Conservation (phyloP, 53 echinoderm and acorn worm genomes). For the Hippasteria phrygiana region DNA sequence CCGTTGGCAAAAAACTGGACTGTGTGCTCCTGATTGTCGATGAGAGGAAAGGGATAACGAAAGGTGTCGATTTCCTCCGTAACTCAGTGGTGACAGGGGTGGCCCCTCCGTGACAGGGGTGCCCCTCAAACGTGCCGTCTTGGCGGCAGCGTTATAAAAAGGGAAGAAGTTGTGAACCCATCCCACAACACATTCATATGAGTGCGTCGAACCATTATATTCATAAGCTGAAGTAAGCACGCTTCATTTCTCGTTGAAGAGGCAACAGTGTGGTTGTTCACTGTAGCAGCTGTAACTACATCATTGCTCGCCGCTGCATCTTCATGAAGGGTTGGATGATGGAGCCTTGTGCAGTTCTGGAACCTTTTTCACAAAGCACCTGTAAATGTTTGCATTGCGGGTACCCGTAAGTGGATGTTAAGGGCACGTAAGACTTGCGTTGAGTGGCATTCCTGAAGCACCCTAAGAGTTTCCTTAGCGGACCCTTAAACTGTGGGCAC, state of each 20-base stretch:
- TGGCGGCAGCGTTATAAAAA: constrained; percentile 61
- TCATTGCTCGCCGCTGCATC: not conserved
- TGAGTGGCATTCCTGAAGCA: no score
- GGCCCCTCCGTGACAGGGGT: no score
- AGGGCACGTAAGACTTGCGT: no score
- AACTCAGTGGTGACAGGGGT: constrained; percentile 39
- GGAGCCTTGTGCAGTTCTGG: constrained; percentile 44
- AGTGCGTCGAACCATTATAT: constrained; percentile 27
- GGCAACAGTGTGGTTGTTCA: constrained; percentile 45
- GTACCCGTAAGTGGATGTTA: constrained; percentile 5
- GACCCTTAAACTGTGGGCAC: no score
- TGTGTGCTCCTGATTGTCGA: constrained; percentile 37
- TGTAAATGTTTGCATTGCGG: not conserved
- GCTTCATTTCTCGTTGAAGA: constrained; percentile 18
- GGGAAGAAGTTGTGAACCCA: constrained; percentile 62
- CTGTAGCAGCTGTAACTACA: not conserved
- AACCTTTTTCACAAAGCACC: constrained; percentile 10
- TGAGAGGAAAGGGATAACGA: constrained; percentile 44
- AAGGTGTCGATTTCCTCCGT: constrained; percentile 59
- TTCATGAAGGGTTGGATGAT: constrained; percentile 47
- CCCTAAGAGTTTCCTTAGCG: no score
- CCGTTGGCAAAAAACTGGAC: constrained; percentile 57
- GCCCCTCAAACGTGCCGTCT: constrained; percentile 47
- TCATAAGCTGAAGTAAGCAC: constrained; percentile 63
- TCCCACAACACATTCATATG: constrained; percentile 63